A percentile compares a stretch with the other conserved stretches of the same genome.
Evolutionary conservation across 2,113 vertebrate species (phyloP).

Genomic region (Pollimyrus isidori): DNA sequence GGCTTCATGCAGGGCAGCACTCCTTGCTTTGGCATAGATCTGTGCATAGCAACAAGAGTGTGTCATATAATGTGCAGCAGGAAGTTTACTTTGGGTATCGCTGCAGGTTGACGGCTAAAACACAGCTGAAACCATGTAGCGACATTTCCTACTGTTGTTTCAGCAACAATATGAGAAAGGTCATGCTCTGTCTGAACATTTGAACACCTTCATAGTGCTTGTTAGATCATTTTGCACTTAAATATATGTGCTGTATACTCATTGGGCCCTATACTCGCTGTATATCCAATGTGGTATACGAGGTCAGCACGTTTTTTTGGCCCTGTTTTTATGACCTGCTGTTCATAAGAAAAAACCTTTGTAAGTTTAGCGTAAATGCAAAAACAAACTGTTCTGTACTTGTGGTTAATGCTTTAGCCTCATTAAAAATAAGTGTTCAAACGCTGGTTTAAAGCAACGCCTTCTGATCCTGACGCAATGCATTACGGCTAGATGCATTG

Average conservation of each 20-base stretch:
- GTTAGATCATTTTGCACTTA: neutral
- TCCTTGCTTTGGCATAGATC: neutral
- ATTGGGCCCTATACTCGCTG: neutral
- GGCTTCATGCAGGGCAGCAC: neutral
- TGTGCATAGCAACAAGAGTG: neutral
- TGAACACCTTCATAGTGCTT: neutral
- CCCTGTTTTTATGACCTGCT: neutral
- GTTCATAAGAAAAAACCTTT: neutral
- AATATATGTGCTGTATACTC: neutral
- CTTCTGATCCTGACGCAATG: no score
- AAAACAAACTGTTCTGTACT: neutral
- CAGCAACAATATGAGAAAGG: neutral
- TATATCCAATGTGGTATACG: neutral
- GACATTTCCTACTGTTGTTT: neutral
- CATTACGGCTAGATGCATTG: no score
- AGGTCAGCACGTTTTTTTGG: neutral
- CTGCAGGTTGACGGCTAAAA: neutral
- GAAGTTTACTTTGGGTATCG: neutral
- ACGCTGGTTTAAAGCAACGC: neutral
- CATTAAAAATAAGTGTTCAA: neutral
- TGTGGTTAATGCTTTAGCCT: neutral
- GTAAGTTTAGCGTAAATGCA: neutral
- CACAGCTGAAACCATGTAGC: neutral
- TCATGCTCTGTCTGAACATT: neutral
- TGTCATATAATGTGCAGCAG: neutral